Base-by-base conservation (phyloP, 2,797 vertebrate genomes). In the Mormyrus proboscirostris region DNA sequence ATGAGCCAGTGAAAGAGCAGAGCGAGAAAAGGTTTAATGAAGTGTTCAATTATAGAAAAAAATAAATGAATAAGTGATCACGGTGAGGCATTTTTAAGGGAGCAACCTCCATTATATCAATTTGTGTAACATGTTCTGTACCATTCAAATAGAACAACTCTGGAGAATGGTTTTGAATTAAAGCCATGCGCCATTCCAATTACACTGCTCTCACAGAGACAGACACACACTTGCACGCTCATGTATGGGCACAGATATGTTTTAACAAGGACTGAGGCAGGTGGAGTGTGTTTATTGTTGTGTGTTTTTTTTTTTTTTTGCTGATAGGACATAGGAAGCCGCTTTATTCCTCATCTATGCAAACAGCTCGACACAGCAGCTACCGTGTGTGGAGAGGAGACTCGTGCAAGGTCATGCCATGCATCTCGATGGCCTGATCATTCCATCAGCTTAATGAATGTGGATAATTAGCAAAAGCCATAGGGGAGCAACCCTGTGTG, bases 371-470 rank as follows among this genome's bases (percentile, higher is more conserved):
- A 84, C 82, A 29, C 41, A 49, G 82, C 82, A 51, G 47, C 12
- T 84, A 51, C 44, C 29, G 41, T 84, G 82, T 50, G 44, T 51
- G 22, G n/a, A 84, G 25, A 25, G 22, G 79, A 84, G 82, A 29
- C 41, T 22, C 19, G 2, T 50, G 7, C 82, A 49, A 84, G 44
- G 82, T 84, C 41, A 50, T 8, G 16, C 79, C 41, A 10, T 19
- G 79, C 44, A 79, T 79, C 73, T 79, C 73, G 9, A 79, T 79
- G 41, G 73, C 73, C 38, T 22, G 82, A 49, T 84, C 47, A 84
- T 22, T 51, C 47, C 82, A 84, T 84, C 82, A 84, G 82, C 82
- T 84, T 84, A 49, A 51, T 84, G 47, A 84, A 84, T 84, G 82
- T 51, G 47, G 47, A 84, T 84, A 49, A 84, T 84, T 84, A 73